Evolutionary conservation across 2,888 invertebrate genomes (phyloP), one percentile per base, ranked within the genome.

Genomic region (Epinotia nisella): DNA sequence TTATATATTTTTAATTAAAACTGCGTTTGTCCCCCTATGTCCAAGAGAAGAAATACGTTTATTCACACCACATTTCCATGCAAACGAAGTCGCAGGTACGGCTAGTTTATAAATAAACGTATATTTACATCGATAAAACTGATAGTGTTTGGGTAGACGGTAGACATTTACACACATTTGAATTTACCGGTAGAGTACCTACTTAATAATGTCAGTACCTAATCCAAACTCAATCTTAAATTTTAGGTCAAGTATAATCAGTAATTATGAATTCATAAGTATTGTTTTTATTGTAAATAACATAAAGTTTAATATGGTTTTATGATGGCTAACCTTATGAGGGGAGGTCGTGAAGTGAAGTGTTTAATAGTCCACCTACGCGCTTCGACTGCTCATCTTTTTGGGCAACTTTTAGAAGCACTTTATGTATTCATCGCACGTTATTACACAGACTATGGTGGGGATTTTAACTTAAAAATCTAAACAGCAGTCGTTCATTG

Each of bases 281-380:
- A 3, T 7, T 61, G 29, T 49, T 13, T 51, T 39, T 17, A 41
- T 24, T 41, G 11, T 21, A 3, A n/a, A 55, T 11, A 41, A 39
- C 21, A 7, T 19, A 9, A 9, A 53, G 10, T 35, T 24, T 24
- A 51, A 55, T n/a, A 41, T 41, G 35, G 19, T 55, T 35, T 35
- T 21, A 58, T 35, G 49, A 24, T 68, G 15, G 24, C 56, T 66
- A 66, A 39, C 45, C 29, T 29, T 35, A 45, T 49, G 29, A 58
- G 58, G 49, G 29, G 13, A 77, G 75, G 70, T 74, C 58, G 76
- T 77, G 78, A 78, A 79, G 80, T 79, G 77, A 76, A 79, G 77
- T 80, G 80, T 80, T 87, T 87, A 82, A 80, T 76, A 86, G 84
- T 85, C 83, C 29, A 39, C 74, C 59, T 70, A 71, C 79, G 82